A percentile compares a stretch with the other conserved stretches of the same genome.
These are phyloP conservation scores for Podabrus alpinus DNA, from an alignment of 2,888 invertebrate genomes.

Conservation along the genomic window DNA sequence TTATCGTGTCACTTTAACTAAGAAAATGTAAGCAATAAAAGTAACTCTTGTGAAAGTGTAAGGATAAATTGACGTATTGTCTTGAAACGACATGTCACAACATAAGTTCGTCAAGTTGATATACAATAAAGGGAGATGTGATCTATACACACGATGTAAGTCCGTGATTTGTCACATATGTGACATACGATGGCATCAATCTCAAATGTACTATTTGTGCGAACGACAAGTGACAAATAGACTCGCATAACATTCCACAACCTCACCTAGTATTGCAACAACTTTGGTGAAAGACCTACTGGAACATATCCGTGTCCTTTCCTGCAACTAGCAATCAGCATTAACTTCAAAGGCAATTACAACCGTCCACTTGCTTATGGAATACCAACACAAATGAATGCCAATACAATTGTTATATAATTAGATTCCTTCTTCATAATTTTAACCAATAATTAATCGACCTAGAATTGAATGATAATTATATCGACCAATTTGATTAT, in stretches of 20 bases:
- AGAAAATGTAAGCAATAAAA: not conserved
- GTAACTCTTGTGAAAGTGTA: not conserved
- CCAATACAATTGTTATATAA: not conserved
- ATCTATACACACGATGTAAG: conserved; percentile 20
- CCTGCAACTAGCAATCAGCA: conserved; percentile 13
- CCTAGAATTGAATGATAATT: not conserved
- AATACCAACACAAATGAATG: conserved; percentile 1
- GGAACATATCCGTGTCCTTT: conserved; percentile 4
- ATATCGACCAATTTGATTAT: not conserved
- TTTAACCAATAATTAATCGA: not conserved
- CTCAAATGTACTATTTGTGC: conserved; percentile 21
- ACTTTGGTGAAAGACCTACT: conserved; percentile 9
- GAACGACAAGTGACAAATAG: conserved; percentile 23
- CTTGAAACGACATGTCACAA: conserved; percentile 25
- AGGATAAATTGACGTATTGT: conserved; percentile 16
- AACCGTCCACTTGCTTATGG: not conserved
- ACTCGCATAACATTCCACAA: conserved; percentile 23
- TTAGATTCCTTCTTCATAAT: not conserved
- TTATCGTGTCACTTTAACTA: not conserved
- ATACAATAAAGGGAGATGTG: conserved; percentile 28
- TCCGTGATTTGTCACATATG: conserved; percentile 26
- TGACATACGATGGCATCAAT: conserved; percentile 27
- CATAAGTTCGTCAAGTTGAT: conserved; percentile 22
- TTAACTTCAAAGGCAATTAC: conserved; percentile 9
- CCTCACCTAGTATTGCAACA: conserved; percentile 21